These are phyloP conservation scores for Pristionchus exspectatus DNA, from an alignment of 2,888 invertebrate species.

Conservation along the genomic window DNA sequence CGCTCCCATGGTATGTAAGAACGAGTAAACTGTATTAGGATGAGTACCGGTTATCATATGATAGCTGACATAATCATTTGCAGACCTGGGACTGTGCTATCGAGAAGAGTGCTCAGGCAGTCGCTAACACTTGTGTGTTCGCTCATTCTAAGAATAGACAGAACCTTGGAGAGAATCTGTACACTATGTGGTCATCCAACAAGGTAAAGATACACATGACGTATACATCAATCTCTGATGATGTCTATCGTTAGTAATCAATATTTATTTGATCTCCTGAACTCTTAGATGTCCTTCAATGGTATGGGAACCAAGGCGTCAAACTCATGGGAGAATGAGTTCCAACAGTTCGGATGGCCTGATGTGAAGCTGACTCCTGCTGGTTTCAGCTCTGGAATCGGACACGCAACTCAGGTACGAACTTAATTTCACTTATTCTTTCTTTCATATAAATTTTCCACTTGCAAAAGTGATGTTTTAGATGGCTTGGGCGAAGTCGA, in stretches of 20 bases:
- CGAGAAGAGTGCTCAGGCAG: slow-evolving; percentile 33
- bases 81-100: slow-evolving; percentile 1
- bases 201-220: no score
- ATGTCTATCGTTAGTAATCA: not conserved
- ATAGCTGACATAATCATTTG: not conserved
- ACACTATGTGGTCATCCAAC: not conserved
- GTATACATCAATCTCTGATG: no score
- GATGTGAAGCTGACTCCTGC: not conserved
- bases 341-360: not conserved
- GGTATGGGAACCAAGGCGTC: not conserved
- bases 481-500: no score
- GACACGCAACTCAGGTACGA: no score
- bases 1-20: not conserved
- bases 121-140: not conserved
- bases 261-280: no score
- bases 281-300: not conserved
- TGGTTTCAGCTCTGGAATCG: not conserved
- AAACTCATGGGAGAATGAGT: not conserved
- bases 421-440: no score
- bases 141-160: slow-evolving; percentile 11
- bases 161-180: slow-evolving; percentile 25
- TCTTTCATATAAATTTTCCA: no score
- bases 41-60: no score
- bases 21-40: no score
- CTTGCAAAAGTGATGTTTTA: no score